Evolutionary conservation across 2,113 vertebrate species (phyloP).

Genomic region (Lampris incognitus): DNA sequence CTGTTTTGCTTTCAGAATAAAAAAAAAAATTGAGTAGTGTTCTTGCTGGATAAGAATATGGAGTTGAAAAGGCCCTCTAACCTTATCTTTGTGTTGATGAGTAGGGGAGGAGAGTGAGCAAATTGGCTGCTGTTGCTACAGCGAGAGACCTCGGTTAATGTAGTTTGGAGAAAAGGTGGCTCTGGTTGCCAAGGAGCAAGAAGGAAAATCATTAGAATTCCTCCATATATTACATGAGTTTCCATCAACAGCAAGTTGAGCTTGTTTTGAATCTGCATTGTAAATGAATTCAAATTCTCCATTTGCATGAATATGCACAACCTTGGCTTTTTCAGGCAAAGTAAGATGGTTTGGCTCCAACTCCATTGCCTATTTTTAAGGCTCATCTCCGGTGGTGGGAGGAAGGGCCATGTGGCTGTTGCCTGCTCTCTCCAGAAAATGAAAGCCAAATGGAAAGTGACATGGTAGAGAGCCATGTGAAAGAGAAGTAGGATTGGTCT

Average conservation of each 20-base stretch:
- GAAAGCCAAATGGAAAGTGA: slow-evolving; percentile 62
- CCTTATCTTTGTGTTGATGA: slow-evolving; percentile 52
- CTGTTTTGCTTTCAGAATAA: slow-evolving; percentile 36
- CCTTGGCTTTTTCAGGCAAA: slow-evolving; percentile 39
- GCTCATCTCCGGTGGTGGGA: slow-evolving; percentile 38
- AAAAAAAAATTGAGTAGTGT: slow-evolving; percentile 26
- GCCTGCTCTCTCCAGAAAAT: slow-evolving; percentile 49
- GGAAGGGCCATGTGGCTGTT: slow-evolving; percentile 50
- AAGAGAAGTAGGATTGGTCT: slow-evolving; percentile 26
- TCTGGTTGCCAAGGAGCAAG: slow-evolving; percentile 37
- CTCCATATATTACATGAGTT: slow-evolving; percentile 52
- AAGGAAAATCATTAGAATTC: slow-evolving; percentile 47
- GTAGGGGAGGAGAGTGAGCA: slow-evolving; percentile 41
- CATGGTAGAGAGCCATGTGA: slow-evolving; percentile 28
- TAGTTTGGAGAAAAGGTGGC: slow-evolving; percentile 35
- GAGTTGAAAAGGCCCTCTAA: slow-evolving; percentile 32
- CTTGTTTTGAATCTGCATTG: slow-evolving; percentile 68
- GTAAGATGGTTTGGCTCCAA: slow-evolving; percentile 40
- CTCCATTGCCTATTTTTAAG: slow-evolving; percentile 50
- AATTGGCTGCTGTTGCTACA: slow-evolving; percentile 31
- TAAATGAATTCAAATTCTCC: slow-evolving; percentile 63
- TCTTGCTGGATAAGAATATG: slow-evolving; percentile 48
- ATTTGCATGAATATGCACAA: slow-evolving; percentile 62
- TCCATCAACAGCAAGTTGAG: slow-evolving; percentile 47
- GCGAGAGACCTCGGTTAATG: slow-evolving; percentile 34